These are phyloP conservation scores for Chloroceryle inda DNA, from an alignment of 2,797 vertebrate genomes.

Conservation along the genomic window DNA sequence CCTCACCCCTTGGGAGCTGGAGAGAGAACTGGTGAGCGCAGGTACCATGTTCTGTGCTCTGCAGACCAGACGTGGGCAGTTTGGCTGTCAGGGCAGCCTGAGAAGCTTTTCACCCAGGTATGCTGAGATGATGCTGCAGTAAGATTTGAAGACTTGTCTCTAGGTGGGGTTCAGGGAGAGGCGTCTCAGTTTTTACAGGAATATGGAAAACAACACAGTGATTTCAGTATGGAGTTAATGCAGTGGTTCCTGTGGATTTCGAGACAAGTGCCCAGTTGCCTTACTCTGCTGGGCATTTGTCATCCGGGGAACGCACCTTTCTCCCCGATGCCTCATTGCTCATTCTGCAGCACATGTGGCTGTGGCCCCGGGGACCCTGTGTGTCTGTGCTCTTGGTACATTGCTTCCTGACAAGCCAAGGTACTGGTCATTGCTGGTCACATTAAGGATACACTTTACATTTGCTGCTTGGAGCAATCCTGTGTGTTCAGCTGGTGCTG, in stretches of 20 bases:
- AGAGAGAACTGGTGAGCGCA: neutral
- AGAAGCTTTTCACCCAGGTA: fast-evolving
- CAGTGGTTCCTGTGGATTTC: neutral
- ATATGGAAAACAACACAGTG: neutral
- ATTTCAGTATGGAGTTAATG: neutral
- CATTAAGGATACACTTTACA: too few species aligned
- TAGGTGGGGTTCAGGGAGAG: neutral
- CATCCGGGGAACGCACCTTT: neutral
- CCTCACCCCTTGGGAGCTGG: neutral
- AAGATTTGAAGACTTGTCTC: neutral
- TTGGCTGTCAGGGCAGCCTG: neutral
- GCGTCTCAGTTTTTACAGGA: neutral
- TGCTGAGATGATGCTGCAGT: neutral
- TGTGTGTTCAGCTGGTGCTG: neutral
- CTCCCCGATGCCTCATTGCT: neutral
- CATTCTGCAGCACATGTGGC: fast-evolving
- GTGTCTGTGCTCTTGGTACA: neutral
- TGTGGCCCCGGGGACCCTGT: fast-evolving
- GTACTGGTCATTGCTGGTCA: neutral
- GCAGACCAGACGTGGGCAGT: neutral
- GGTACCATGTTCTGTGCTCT: neutral
- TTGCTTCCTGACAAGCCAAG: neutral
- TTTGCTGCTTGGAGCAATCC: neutral
- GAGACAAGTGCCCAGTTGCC: neutral
- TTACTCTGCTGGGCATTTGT: fast-evolving